phyloP scores from a whole-genome alignment of 2,113 vertebrate genomes.

The Anas platyrhynchos region DNA sequence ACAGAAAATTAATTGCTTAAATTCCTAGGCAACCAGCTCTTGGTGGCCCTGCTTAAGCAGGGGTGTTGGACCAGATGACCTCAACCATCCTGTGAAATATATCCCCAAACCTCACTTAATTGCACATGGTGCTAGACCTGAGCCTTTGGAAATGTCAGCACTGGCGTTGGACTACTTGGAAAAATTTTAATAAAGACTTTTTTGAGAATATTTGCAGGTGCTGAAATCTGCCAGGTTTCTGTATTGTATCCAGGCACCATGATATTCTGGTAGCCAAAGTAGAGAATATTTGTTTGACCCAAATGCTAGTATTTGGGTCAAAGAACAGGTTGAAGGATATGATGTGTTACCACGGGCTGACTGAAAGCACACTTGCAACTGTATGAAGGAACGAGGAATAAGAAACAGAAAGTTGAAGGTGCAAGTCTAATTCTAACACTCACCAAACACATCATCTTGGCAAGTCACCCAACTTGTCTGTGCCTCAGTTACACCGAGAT shows the following conservation, averaged over 20 bases:
- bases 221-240: neutral
- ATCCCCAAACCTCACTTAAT: neutral
- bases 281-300: conserved; percentile 16
- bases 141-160: neutral
- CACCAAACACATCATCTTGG: conserved; percentile 13
- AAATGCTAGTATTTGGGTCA: conserved; percentile 22
- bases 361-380: neutral
- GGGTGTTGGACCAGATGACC: neutral
- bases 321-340: conserved; percentile 36
- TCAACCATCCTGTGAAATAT: neutral
- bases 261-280: conserved; percentile 55
- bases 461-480: conserved; percentile 25
- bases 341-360: neutral
- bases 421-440: neutral
- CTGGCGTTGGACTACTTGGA: conserved; percentile 37
- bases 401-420: conserved; percentile 2
- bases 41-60: neutral
- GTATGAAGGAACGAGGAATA: neutral
- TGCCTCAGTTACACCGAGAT: conserved; percentile 44
- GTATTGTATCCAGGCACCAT: neutral
- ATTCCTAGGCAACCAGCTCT: neutral
- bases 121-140: neutral
- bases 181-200: conserved; percentile 23
- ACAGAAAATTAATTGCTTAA: neutral
- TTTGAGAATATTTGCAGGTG: conserved; percentile 51